These are phyloP conservation scores for Actenoides hombroni DNA, from an alignment of 2,113 vertebrate genomes.

Conservation along the genomic window DNA sequence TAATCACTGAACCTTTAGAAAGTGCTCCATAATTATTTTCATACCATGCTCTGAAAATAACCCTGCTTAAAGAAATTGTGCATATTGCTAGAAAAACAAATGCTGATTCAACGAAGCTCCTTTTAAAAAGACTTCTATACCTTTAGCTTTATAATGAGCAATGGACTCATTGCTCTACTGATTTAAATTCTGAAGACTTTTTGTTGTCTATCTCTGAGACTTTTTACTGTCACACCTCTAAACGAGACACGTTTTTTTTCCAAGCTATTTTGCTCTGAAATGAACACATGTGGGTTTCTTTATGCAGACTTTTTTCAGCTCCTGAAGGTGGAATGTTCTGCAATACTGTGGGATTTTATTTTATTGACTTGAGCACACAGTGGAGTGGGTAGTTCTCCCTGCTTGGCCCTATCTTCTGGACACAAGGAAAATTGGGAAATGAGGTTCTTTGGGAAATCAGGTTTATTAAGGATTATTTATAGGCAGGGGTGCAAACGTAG, in stretches of 20 bases:
- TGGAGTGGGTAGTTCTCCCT: too few species aligned
- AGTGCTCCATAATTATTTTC: constrained; percentile 8
- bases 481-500: background rate
- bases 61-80: constrained; percentile 7
- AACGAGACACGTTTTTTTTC: background rate
- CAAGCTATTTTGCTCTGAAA: background rate
- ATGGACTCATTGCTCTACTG: background rate
- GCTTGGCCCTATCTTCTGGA: background rate
- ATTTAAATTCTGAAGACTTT: background rate
- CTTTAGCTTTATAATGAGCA: constrained; percentile 1
- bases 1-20: constrained; percentile 23
- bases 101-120: constrained; percentile 6
- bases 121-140: constrained; percentile 3
- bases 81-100: background rate
- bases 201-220: background rate
- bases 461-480: background rate
- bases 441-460: background rate
- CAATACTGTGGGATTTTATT: background rate
- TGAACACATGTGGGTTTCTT: background rate
- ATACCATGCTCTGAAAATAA: background rate
- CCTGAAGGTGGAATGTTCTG: background rate
- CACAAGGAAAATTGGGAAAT: background rate
- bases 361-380: background rate
- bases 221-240: too few species aligned
- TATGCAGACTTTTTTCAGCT: background rate